Percentiles rank a stretch among this genome's conserved stretches.
These are phyloP conservation scores for Tetramorium parvispinum DNA, from an alignment of 1,140 invertebrate genomes.

Conservation along the genomic window DNA sequence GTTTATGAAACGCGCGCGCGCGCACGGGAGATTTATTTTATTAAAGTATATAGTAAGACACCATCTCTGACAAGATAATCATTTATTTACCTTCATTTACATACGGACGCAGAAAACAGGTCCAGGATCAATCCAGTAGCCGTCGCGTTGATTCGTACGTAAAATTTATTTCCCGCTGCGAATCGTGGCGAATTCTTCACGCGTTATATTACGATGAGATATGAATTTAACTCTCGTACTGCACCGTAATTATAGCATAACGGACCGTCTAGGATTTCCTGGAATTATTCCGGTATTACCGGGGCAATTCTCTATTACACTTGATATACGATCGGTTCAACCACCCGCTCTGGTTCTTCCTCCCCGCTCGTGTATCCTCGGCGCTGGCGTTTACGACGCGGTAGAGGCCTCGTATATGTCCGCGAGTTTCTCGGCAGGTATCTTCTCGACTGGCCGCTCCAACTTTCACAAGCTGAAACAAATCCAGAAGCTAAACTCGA, in stretches of 20 bases:
- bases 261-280: constrained; percentile 50
- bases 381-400: constrained; percentile 59
- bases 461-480: constrained; percentile 45
- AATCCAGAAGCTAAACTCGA: constrained; percentile 28
- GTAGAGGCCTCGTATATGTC: background rate
- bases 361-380: constrained; percentile 23
- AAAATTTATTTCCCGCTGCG: constrained; percentile 42
- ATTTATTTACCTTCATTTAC: constrained; percentile 65
- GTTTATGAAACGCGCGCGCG: background rate
- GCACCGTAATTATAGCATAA: constrained; percentile 56
- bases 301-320: constrained; percentile 58
- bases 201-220: constrained; percentile 5
- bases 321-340: constrained; percentile 67
- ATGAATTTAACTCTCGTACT: constrained; percentile 36
- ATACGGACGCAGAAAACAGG: constrained; percentile 53
- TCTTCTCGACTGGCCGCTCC: background rate
- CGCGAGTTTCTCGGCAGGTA: constrained; percentile 17
- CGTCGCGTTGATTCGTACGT: background rate
- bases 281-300: constrained; percentile 55
- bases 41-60: constrained; percentile 44
- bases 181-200: constrained; percentile 7
- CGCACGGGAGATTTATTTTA: constrained; percentile 45
- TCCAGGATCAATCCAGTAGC: constrained; percentile 18
- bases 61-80: constrained; percentile 59
- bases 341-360: background rate